Evolutionary conservation across 2,797 vertebrate species (phyloP), one percentile per base, ranked within the genome.

Genomic region (Xiphorhynchus erythropygius): DNA sequence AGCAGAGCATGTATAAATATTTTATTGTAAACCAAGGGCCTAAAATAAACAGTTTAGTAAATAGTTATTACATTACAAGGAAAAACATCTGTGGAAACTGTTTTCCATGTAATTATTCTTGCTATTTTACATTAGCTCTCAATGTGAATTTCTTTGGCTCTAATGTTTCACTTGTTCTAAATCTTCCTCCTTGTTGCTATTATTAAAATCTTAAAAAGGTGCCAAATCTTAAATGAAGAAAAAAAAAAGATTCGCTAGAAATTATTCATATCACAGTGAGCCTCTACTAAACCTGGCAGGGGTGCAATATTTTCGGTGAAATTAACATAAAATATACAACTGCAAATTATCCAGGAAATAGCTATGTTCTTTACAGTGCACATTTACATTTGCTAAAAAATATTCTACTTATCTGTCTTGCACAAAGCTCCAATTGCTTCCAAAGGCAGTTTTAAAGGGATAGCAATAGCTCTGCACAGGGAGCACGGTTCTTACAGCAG

Each of bases 281-380:
- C 97, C 67, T 96, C 97, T 98, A 98, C 98, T 98, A 98, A 98
- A 98, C 97, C 97, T 98, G 97, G 98, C 98, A 98, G 98, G 98
- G 97, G 98, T 98, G 98, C 98, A 98, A 98, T 98, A 98, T 98
- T 98, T 98, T 98, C 89, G 93, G 97, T 95, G 97, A 97, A 98
- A 98, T 98, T 98, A 98, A 98, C 98, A 98, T 98, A 98, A 98
- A 98, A 98, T 98, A 98, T 98, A 98, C 98, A 98, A 98, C 97
- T 98, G 98, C 97, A 98, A 98, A 98, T 98, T 98, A 98, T 97
- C 97, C 97, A 98, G 98, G 97, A 98, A 98, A 98, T 98, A 98
- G 97, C 97, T 97, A 94, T 96, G 98, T 97, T 98, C 98, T 97
- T 98, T 98, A 98, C 95, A 95, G 97, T 97, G 93, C 82, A 5